Evolutionary conservation across 2,797 vertebrate genomes (phyloP).

Genomic region (Sebastes baramenuke): DNA sequence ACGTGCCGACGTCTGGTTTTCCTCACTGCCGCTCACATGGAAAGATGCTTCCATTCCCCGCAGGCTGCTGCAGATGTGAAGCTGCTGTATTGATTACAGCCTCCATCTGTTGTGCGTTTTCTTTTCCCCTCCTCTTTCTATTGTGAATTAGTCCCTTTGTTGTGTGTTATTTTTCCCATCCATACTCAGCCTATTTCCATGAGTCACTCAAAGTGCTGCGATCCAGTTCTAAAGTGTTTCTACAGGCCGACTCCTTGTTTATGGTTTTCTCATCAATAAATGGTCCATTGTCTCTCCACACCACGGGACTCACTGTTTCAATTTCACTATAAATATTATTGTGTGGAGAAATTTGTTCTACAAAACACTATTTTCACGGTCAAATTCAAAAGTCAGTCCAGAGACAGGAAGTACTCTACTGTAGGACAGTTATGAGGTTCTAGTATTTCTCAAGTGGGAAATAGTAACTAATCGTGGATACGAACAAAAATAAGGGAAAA

Average conservation of each 20-base stretch:
- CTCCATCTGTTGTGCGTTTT: conserved; percentile 79
- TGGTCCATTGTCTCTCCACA: conserved; percentile 57
- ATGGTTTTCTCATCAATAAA: conserved; percentile 75
- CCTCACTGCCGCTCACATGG: conserved; percentile 45
- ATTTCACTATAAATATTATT: conserved; percentile 2
- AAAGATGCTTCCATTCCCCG: conserved; percentile 52
- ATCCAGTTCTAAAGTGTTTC: conserved; percentile 49
- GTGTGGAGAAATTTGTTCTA: background rate
- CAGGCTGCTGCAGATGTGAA: conserved; percentile 59
- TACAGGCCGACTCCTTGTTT: conserved; percentile 65
- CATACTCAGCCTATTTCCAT: conserved; percentile 72
- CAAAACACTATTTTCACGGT: conserved; percentile 1
- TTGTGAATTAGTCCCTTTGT: conserved; percentile 78
- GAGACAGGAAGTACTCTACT: background rate
- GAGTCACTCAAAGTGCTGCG: conserved; percentile 61
- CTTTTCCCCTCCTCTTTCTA: conserved; percentile 48
- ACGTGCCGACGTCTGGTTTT: conserved; percentile 41
- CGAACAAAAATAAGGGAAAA: too few species aligned
- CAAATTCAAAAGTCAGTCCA: background rate
- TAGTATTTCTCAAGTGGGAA: background rate
- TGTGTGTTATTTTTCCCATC: conserved; percentile 70
- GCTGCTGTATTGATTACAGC: conserved; percentile 73
- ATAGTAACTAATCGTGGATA: too few species aligned
- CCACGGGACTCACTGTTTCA: conserved; percentile 10
- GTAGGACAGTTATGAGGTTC: background rate